Base-by-base conservation (phyloP, 2,797 vertebrate genomes). In the Sternarchorhynchus goeldii region DNA sequence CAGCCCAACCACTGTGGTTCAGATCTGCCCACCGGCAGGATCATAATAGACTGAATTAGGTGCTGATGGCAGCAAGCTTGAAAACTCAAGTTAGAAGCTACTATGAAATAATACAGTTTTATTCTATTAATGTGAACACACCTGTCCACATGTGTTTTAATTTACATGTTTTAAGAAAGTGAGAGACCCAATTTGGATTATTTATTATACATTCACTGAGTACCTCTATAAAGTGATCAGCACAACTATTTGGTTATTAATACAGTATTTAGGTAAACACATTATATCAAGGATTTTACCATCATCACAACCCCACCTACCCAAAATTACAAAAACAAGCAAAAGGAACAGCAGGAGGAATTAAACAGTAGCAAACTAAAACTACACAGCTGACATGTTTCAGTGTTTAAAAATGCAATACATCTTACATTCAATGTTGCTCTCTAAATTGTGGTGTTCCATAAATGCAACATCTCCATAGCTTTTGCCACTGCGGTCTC, bases 381-480 rank as follows among this genome's bases (percentile, higher is more conserved):
- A 72, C 58, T 6, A 5, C 10, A 66, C 34, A 70, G 18, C 16
- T 21, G n/a, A 18, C 17, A 53, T 21, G 60, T 32, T 21, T 41
- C 12, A 58, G 6, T 25, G 34, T 4, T 0, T 55, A 14, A 56
- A 2, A 18, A 4, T 65, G 7, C 36, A n/a, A 64, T n/a, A 18
- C 2, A 81, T 82, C 91, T 93, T 88, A 97, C 96, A 89, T 70
- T 93, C 78, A 83, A 97, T 95, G 87, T 97, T 96, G 79, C 86
- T 85, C 45, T 93, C 91, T 31, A 97, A 90, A 83, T 92, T 96
- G 82, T 94, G 91, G 62, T 97, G 94, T 85, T 97, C 96, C 45
- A 97, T 88, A 78, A 97, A 96, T 71, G 95, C 95, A 64, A 97
- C 94, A 29, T 97, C 96, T 17, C 96, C 96, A 0, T 93, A 95